phyloP scores from a whole-genome alignment of 2,888 invertebrate genomes.

The Hirudinaria manillensis region DNA sequence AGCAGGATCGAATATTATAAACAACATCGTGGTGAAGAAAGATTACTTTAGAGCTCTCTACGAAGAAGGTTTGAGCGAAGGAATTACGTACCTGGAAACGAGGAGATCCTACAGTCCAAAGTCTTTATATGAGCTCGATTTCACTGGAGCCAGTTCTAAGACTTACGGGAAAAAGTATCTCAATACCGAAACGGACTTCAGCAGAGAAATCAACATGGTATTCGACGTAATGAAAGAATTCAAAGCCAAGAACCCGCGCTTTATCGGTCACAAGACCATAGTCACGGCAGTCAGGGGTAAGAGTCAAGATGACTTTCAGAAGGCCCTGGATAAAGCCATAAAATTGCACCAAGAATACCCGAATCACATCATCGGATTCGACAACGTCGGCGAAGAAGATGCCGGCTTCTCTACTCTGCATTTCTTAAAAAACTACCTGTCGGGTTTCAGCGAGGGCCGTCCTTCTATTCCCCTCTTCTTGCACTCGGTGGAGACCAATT shows the following conservation, averaged over 20 bases:
- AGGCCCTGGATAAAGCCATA: conserved; percentile 28
- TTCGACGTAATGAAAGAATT: neutral
- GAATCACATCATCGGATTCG: conserved; percentile 38
- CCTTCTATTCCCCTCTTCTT: conserved; percentile 35
- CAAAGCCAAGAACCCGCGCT: conserved; percentile 23
- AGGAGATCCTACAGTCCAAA: conserved; percentile 30
- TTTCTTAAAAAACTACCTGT: conserved; percentile 33
- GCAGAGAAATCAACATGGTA: neutral
- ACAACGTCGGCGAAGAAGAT: conserved; percentile 40
- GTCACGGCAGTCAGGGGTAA: neutral
- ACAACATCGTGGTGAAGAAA: conserved; percentile 35
- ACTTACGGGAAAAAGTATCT: conserved; percentile 24
- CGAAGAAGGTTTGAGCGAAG: conserved; percentile 33
- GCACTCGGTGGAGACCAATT: conserved; percentile 41
- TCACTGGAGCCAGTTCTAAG: neutral
- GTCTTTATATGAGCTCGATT: conserved; percentile 31
- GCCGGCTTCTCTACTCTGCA: conserved; percentile 37
- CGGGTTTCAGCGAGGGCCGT: neutral
- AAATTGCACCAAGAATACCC: conserved; percentile 35
- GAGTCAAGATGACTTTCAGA: conserved; percentile 25
- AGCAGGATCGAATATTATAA: conserved; percentile 32
- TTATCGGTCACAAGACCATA: conserved; percentile 35
- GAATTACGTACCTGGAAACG: conserved; percentile 37
- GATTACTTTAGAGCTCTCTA: conserved; percentile 34
- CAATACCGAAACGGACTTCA: neutral